phyloP scores from a whole-genome alignment of 1,140 invertebrate genomes.

The Zophobas morio region DNA sequence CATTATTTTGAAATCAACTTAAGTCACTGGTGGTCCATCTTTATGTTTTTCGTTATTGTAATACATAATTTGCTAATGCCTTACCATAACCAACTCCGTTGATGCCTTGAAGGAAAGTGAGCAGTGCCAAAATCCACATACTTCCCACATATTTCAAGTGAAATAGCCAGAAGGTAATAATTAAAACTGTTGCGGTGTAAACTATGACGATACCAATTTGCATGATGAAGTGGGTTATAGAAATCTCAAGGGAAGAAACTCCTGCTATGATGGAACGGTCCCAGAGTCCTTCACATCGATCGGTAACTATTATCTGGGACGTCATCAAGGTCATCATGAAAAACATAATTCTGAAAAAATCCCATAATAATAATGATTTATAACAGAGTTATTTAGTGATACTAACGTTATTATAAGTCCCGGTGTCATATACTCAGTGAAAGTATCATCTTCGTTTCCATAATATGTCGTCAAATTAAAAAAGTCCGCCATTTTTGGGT shows the following conservation, averaged over 20 bases:
- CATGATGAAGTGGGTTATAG: constrained; percentile 81
- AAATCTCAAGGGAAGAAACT: constrained; percentile 71
- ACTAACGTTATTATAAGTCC: constrained; percentile 82
- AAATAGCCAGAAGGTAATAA: constrained; percentile 69
- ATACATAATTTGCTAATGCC: not conserved
- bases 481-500: constrained; percentile 71
- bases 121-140: constrained; percentile 62
- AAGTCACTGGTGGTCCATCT: too few relatives aligned
- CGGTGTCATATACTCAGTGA: constrained; percentile 83
- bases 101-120: constrained; percentile 68
- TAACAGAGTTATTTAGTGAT: not conserved
- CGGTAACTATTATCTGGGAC: constrained; percentile 84
- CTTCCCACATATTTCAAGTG: constrained; percentile 67
- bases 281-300: constrained; percentile 85
- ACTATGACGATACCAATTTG: constrained; percentile 81
- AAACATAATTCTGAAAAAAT: constrained; percentile 78
- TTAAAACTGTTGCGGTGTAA: constrained; percentile 71
- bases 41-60: too few relatives aligned
- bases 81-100: constrained; percentile 71
- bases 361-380: not conserved
- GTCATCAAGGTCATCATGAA: constrained; percentile 86
- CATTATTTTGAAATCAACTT: too few relatives aligned
- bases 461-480: constrained; percentile 81
- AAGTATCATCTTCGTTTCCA: constrained; percentile 76
- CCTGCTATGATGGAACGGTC: constrained; percentile 83